Evolutionary conservation across 1,140 invertebrate species (phyloP).

Genomic region (Cyclargus thomasi): DNA sequence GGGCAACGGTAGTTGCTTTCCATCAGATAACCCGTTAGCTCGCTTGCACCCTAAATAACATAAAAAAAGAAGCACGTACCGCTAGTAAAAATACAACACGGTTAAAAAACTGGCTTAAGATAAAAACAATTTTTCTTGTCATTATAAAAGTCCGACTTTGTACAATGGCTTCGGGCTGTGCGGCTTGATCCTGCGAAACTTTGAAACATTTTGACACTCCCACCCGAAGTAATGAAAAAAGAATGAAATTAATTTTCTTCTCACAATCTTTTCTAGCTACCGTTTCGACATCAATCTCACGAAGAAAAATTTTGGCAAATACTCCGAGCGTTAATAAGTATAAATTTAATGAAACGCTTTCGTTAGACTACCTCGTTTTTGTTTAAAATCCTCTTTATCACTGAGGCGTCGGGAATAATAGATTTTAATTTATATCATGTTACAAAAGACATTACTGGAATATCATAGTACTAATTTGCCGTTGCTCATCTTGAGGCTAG

Average conservation of each 20-base stretch:
- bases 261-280: not conserved
- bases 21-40: no score
- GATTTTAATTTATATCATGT: not conserved
- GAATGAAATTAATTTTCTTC: not conserved
- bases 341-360: not conserved
- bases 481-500: no score
- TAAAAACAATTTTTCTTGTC: not conserved
- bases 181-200: not conserved
- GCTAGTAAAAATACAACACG: no score
- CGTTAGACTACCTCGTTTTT: not conserved
- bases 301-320: not conserved
- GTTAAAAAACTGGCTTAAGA: not conserved
- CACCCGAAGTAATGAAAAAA: slow-evolving; percentile 1
- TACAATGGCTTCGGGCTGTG: not conserved
- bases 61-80: no score
- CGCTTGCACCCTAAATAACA: no score
- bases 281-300: not conserved
- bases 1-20: no score
- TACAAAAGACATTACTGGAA: no score
- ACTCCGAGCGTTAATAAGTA: not conserved
- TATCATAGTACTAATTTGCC: no score
- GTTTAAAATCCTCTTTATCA: not conserved
- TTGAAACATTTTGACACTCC: slow-evolving; percentile 9
- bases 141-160: slow-evolving; percentile 5
- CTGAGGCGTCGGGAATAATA: not conserved